Evolutionary conservation across 2,888 invertebrate species (phyloP).

Genomic region (Theretra japonica): DNA sequence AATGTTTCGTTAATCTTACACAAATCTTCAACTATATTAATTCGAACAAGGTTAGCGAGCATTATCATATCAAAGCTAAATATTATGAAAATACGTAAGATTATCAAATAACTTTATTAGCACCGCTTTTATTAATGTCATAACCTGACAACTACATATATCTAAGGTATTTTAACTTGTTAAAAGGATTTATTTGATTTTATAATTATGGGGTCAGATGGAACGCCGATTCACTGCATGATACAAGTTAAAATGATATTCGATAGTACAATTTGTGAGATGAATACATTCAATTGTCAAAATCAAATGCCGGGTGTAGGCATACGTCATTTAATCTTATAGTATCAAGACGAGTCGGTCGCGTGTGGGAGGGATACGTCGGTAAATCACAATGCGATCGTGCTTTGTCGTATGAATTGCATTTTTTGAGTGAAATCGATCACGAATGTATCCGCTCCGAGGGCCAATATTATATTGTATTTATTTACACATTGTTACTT

Average conservation of each 20-base stretch:
- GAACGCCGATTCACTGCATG: neutral
- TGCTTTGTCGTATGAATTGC: slow-evolving; percentile 79
- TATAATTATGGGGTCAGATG: neutral
- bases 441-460: slow-evolving; percentile 63
- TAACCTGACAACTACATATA: neutral
- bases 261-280: neutral
- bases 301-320: neutral
- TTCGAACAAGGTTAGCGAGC: slow-evolving; percentile 5
- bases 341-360: slow-evolving; percentile 61
- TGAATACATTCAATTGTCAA: neutral
- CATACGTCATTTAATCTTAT: slow-evolving; percentile 26
- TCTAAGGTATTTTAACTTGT: neutral
- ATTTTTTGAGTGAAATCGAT: slow-evolving; percentile 81
- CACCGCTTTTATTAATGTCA: neutral
- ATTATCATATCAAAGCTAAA: neutral
- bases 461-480: slow-evolving; percentile 63
- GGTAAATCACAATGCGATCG: slow-evolving; percentile 73
- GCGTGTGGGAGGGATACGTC: slow-evolving; percentile 60
- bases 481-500: slow-evolving; percentile 70
- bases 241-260: neutral
- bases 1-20: neutral
- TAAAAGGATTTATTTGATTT: neutral
- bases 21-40: neutral
- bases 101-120: neutral
- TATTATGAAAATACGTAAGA: neutral